Evolutionary conservation across 1,140 invertebrate species (phyloP), one percentile per base, ranked within the genome.

Genomic region (Meloidogyne floridensis): DNA sequence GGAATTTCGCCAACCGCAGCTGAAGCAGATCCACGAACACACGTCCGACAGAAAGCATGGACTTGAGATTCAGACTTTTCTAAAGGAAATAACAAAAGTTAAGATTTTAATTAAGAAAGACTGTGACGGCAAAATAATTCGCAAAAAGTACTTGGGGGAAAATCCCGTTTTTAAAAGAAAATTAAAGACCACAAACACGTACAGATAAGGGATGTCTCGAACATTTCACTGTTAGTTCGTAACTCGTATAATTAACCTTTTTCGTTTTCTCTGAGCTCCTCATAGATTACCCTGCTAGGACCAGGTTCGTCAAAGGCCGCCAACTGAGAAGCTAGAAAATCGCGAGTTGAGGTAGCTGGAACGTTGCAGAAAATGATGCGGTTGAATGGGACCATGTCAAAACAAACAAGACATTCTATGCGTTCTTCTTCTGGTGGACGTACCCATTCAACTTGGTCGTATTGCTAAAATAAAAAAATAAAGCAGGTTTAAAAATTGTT

Each of bases 1-100:
- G 83, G 83, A 54, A 80, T 74, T 59, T 84, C 82, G 3, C 77
- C 70, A 18, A 72, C 74, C 9, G 83, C 83, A 15, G 83, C 83
- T 51, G 51, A 32, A 43, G 83, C 83, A 3, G 85, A 82, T 13
- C 76, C 20, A 4, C 76, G 56, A 18, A 84, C 73, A 53, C 83
- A 84, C 3, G 71, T 56, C 1, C 20, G 69, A 72, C 83, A 84
- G 56, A 84, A 84, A 18, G 65, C 51, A 47, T 84, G 83, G 2
- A 65, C 54, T 2, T 69, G 13, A 1, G 54, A n/a, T 13, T 82
- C n/a, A 0, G 69, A 69, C 2, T 70, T 59, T 43, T 72, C 81
- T 82, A 42, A 54, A 10, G 3, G 51, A 20, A 81, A 81, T 42
- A 10, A 74, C 32, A 32, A 32, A 32, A 32, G 32, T 32, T 32